Conservation (phyloP, 2,113 vertebrate genomes). For the Diadophis punctatus region DNA sequence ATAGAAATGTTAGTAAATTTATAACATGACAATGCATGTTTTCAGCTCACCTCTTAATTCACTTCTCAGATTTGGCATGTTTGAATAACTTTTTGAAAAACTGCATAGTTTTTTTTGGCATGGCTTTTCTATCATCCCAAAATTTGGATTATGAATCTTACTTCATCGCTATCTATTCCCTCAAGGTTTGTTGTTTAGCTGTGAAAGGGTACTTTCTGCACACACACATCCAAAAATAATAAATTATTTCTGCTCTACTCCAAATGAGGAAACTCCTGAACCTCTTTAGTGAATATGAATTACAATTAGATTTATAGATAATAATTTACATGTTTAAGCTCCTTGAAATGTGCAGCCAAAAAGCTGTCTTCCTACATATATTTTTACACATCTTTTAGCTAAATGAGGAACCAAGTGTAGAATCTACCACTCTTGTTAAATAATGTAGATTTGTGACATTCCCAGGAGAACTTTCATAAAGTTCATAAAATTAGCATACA, state of each 20-base stretch:
- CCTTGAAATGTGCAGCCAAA: constrained; percentile 45
- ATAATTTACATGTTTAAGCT: constrained; percentile 48
- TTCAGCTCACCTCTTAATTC: constrained; percentile 34
- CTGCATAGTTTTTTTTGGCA: constrained; percentile 42
- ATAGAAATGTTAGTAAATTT: constrained; percentile 11
- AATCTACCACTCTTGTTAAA: constrained; percentile 32
- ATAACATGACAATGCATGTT: constrained; percentile 42
- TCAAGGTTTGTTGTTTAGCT: constrained; percentile 45
- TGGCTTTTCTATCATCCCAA: background rate
- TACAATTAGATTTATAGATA: constrained; percentile 56
- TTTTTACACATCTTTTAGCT: constrained; percentile 52
- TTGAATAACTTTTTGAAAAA: constrained; percentile 16
- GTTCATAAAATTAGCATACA: constrained; percentile 16
- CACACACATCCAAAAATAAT: constrained; percentile 40
- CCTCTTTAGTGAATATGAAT: constrained; percentile 59
- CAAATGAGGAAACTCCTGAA: constrained; percentile 54
- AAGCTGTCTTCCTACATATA: constrained; percentile 40
- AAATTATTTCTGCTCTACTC: constrained; percentile 58
- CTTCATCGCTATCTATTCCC: constrained; percentile 49
- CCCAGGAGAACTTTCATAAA: constrained; percentile 25
- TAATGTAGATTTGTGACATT: constrained; percentile 36
- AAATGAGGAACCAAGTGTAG: constrained; percentile 46
- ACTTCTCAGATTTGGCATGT: constrained; percentile 37
- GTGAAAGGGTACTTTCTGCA: constrained; percentile 53
- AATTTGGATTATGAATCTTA: constrained; percentile 29